Evolutionary conservation across 2,888 invertebrate genomes (phyloP).

Genomic region (Cryptocephalus moraei): DNA sequence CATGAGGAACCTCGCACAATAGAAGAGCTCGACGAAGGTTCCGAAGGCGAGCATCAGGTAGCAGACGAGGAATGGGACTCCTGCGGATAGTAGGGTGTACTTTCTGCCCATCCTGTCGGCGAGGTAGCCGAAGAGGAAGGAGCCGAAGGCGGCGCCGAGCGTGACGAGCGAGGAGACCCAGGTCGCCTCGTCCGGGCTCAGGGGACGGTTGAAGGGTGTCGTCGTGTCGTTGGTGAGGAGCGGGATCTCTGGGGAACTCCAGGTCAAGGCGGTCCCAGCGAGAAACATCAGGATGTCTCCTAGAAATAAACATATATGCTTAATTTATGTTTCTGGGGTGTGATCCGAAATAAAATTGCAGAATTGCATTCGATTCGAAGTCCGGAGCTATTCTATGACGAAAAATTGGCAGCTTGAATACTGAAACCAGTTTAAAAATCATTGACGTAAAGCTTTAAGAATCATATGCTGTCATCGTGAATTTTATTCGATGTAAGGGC

Average conservation of each 20-base stretch:
- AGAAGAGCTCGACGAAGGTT: slow-evolving; percentile 8
- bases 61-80: slow-evolving; percentile 58
- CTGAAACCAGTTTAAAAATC: no score
- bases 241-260: slow-evolving; percentile 29
- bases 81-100: slow-evolving; percentile 47
- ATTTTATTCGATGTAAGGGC: no score
- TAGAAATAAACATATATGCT: slow-evolving; percentile 1
- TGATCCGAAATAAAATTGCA: no score
- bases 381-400: no score
- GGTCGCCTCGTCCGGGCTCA: slow-evolving; percentile 32
- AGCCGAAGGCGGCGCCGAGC: slow-evolving; percentile 41
- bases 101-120: slow-evolving; percentile 58
- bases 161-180: slow-evolving; percentile 43
- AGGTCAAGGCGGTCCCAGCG: slow-evolving; percentile 27
- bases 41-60: slow-evolving; percentile 57
- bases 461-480: no score
- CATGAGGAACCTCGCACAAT: slow-evolving; percentile 4
- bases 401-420: no score
- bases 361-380: no score
- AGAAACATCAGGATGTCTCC: slow-evolving; percentile 9
- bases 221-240: slow-evolving; percentile 27
- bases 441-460: no score
- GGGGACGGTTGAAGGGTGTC: slow-evolving; percentile 21
- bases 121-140: slow-evolving; percentile 56
- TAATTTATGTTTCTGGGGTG: no score